These are phyloP conservation scores for Drosophila hydei DNA, from an alignment of 1,140 invertebrate species.

Conservation along the genomic window DNA sequence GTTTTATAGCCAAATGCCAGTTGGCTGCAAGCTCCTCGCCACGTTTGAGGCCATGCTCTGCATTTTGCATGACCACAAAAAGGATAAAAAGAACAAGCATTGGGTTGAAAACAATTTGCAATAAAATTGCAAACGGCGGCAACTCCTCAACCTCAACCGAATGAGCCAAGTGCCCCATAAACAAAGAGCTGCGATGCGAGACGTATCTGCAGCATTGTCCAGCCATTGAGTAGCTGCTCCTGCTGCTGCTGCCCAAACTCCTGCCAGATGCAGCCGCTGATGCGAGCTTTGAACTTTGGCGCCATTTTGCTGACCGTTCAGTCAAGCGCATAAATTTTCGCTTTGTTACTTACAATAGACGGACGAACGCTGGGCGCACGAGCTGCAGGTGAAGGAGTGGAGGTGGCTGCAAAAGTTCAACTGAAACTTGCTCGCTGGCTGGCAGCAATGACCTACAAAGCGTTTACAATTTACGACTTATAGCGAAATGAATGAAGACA, in stretches of 20 bases:
- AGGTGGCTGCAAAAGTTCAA: slow-evolving; percentile 39
- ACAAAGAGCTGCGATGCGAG: slow-evolving; percentile 1
- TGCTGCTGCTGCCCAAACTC: background rate
- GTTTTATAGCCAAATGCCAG: slow-evolving; percentile 36
- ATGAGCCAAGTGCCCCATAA: background rate
- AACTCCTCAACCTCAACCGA: slow-evolving; percentile 33
- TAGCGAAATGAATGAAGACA: slow-evolving; percentile 70
- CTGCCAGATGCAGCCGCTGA: slow-evolving; percentile 31
- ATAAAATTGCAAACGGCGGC: slow-evolving; percentile 64
- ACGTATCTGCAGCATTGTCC: slow-evolving; percentile 61
- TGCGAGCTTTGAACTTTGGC: slow-evolving; percentile 74
- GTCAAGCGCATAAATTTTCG: slow-evolving; percentile 69
- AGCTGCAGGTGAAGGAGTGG: background rate
- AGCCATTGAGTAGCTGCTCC: slow-evolving; percentile 55
- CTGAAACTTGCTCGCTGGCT: slow-evolving; percentile 41
- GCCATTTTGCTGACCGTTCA: slow-evolving; percentile 73
- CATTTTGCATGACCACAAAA: slow-evolving; percentile 66
- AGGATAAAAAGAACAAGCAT: slow-evolving; percentile 10
- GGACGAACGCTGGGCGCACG: background rate
- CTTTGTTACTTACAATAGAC: slow-evolving; percentile 27
- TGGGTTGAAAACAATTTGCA: slow-evolving; percentile 73
- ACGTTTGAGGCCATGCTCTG: slow-evolving; percentile 57
- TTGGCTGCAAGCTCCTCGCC: slow-evolving; percentile 18
- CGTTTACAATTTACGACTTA: slow-evolving; percentile 78
- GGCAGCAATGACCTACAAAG: slow-evolving; percentile 75